phyloP scores from a whole-genome alignment of 2,888 invertebrate genomes.

The Pseudococcus jackbeardsleyi region DNA sequence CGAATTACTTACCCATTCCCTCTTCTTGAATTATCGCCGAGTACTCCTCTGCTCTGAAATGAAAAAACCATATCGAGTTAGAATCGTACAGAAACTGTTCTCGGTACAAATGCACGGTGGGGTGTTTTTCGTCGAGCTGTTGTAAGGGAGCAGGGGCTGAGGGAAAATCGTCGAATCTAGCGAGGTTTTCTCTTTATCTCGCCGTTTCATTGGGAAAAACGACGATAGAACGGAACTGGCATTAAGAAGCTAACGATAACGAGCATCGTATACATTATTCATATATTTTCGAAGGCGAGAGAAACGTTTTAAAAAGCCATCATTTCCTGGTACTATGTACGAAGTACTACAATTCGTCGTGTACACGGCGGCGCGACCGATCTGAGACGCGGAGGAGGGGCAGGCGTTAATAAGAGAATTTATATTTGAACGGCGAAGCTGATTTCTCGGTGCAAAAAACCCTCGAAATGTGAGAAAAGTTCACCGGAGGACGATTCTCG shows the following conservation, averaged over 20 bases:
- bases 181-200: not conserved
- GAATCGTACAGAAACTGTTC: slow-evolving; percentile 69
- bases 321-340: slow-evolving; percentile 23
- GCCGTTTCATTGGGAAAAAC: not conserved
- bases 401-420: slow-evolving; percentile 15
- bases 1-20: slow-evolving; percentile 82
- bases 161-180: not conserved
- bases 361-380: not conserved
- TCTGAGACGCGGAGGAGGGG: not conserved
- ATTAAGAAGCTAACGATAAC: slow-evolving; percentile 55
- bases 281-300: slow-evolving; percentile 41
- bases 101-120: slow-evolving; percentile 66
- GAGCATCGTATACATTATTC: slow-evolving; percentile 38
- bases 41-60: slow-evolving; percentile 88
- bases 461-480: slow-evolving; percentile 11
- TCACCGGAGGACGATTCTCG: slow-evolving; percentile 41
- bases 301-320: slow-evolving; percentile 32
- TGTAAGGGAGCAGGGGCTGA: not conserved
- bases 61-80: slow-evolving; percentile 72
- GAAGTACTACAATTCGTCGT: not conserved
- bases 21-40: slow-evolving; percentile 82
- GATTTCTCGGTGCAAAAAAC: slow-evolving; percentile 31
- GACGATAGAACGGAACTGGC: slow-evolving; percentile 40
- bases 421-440: slow-evolving; percentile 6
- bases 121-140: not conserved